Evolutionary conservation across 1,140 invertebrate genomes (phyloP).

Genomic region (Archegozetes longisetosus): DNA sequence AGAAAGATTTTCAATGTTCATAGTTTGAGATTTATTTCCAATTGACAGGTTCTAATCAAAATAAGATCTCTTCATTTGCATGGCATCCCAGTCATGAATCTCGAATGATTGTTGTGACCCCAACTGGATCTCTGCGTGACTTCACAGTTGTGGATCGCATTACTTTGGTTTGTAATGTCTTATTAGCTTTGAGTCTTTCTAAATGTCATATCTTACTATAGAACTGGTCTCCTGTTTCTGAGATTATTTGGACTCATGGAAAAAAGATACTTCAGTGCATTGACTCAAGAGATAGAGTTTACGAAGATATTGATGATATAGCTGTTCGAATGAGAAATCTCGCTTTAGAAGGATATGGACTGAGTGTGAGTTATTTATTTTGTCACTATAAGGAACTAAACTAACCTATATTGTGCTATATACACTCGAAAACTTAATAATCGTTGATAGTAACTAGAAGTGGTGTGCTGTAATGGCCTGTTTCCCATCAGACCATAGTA

Average conservation of each 20-base stretch:
- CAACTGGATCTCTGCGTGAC: conserved; percentile 43
- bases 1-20: not conserved
- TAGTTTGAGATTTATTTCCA: not conserved
- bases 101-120: conserved; percentile 47
- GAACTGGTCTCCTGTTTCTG: conserved; percentile 51
- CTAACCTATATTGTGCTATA: too few relatives aligned
- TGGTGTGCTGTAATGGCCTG: too few relatives aligned
- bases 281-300: conserved; percentile 34
- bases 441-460: too few relatives aligned
- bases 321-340: conserved; percentile 50
- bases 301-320: conserved; percentile 44
- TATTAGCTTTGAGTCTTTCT: conserved; percentile 3
- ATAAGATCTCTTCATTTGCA: conserved; percentile 47
- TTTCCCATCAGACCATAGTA: too few relatives aligned
- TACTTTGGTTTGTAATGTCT: conserved; percentile 37
- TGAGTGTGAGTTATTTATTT: conserved; percentile 43
- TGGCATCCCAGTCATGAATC: conserved; percentile 68
- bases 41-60: conserved; percentile 22
- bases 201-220: conserved; percentile 14
- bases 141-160: conserved; percentile 61
- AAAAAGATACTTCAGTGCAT: conserved; percentile 43
- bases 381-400: too few relatives aligned
- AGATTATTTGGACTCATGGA: conserved; percentile 54
- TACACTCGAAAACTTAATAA: too few relatives aligned
- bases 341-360: conserved; percentile 55